Conservation (phyloP, 2,888 invertebrate species). For the Craniophora ligustri region DNA sequence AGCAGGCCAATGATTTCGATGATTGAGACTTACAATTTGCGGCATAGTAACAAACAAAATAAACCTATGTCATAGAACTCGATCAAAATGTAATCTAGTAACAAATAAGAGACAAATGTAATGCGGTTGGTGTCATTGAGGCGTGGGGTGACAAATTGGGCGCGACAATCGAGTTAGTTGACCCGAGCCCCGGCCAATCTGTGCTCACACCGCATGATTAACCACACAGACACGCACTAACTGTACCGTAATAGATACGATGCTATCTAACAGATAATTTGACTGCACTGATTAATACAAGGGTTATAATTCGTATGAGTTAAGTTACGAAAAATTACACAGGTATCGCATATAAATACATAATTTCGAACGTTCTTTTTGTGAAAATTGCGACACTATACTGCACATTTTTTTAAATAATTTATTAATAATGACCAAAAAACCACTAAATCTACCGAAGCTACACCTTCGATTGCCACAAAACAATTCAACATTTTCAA, state of each 20-base stretch:
- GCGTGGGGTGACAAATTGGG: slow-evolving; percentile 81
- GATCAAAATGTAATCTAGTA: slow-evolving; percentile 57
- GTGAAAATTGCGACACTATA: no score
- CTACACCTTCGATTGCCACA: neutral
- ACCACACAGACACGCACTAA: slow-evolving; percentile 58
- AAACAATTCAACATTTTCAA: slow-evolving; percentile 8
- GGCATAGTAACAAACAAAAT: slow-evolving; percentile 28
- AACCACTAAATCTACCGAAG: no score
- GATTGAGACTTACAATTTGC: slow-evolving; percentile 8
- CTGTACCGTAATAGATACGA: slow-evolving; percentile 42
- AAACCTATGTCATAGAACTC: slow-evolving; percentile 37
- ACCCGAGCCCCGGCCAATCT: slow-evolving; percentile 77
- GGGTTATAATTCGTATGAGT: slow-evolving; percentile 12
- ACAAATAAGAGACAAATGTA: slow-evolving; percentile 66
- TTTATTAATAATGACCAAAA: no score
- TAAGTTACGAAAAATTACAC: neutral
- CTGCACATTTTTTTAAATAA: no score
- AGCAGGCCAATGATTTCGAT: neutral
- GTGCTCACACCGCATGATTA: slow-evolving; percentile 68
- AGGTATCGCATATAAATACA: no score
- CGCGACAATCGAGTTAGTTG: slow-evolving; percentile 86
- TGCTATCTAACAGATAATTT: slow-evolving; percentile 34
- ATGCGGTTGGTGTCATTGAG: slow-evolving; percentile 66
- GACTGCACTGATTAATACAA: slow-evolving; percentile 40
- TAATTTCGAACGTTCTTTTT: no score